Conservation (phyloP, 2,888 invertebrate species). For the Diplazon laetatorius region DNA sequence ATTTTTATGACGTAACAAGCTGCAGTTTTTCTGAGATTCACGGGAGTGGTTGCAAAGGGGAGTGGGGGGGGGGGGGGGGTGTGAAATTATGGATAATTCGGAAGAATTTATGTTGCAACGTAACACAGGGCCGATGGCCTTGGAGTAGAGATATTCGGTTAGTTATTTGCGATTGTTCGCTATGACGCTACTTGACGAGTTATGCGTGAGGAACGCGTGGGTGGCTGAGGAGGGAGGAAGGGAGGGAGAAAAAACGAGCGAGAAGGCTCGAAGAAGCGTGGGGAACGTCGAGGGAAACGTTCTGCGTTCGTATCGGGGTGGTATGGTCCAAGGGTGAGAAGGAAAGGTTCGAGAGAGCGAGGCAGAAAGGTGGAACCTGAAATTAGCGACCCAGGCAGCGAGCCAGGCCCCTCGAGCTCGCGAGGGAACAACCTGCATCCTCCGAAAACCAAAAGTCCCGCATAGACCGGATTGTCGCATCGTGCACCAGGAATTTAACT, state of each 20-base stretch:
- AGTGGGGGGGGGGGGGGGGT: no score
- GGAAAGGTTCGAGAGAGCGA: slow-evolving; percentile 30
- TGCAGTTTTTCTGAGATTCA: background rate
- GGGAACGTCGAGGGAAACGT: slow-evolving; percentile 13
- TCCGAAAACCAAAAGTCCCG: slow-evolving; percentile 54
- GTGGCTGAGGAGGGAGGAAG: background rate
- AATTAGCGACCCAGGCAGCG: slow-evolving; percentile 13
- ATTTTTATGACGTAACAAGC: background rate
- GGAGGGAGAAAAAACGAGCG: slow-evolving; percentile 15
- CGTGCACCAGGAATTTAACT: slow-evolving; percentile 54
- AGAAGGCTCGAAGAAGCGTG: slow-evolving; percentile 27
- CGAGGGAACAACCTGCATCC: slow-evolving; percentile 9
- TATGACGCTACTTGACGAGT: slow-evolving; percentile 49
- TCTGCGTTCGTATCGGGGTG: slow-evolving; percentile 30
- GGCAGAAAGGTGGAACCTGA: slow-evolving; percentile 42
- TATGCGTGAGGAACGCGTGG: slow-evolving; percentile 42
- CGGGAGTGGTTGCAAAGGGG: background rate
- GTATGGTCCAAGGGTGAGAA: slow-evolving; percentile 23
- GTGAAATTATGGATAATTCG: background rate
- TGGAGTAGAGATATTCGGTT: slow-evolving; percentile 48
- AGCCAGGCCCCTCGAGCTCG: slow-evolving; percentile 27
- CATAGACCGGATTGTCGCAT: slow-evolving; percentile 50
- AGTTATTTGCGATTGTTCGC: slow-evolving; percentile 48
- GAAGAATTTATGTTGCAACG: slow-evolving; percentile 23
- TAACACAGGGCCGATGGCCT: slow-evolving; percentile 33